A percentile compares a stretch with the other conserved stretches of the same genome.
Conservation (phyloP, 1,140 invertebrate genomes). For the Aricia agestis region DNA sequence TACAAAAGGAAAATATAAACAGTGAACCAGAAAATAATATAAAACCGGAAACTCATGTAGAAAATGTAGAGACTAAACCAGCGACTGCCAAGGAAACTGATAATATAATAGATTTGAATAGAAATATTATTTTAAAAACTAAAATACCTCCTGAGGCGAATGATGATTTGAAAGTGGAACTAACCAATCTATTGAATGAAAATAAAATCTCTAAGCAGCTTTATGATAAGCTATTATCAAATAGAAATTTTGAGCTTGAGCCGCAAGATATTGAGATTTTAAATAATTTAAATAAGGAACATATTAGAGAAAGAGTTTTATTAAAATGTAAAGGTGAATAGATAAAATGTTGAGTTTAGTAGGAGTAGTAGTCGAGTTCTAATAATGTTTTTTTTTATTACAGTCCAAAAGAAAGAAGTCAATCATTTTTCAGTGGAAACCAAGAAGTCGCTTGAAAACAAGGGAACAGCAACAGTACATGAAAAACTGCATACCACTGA, state of each 20-base stretch:
- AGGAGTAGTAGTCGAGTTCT: not conserved
- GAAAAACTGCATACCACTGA: not conserved
- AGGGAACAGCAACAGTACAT: not conserved
- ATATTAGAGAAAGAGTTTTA: slow-evolving; percentile 43
- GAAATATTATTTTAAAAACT: not conserved
- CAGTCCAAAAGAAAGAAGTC: not conserved
- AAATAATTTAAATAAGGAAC: slow-evolving; percentile 60
- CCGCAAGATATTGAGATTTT: slow-evolving; percentile 65
- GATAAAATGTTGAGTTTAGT: no score
- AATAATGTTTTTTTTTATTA: slow-evolving; percentile 30
- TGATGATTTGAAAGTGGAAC: slow-evolving; percentile 40
- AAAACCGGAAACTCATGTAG: slow-evolving; percentile 47
- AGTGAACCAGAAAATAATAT: slow-evolving; percentile 17
- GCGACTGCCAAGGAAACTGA: slow-evolving; percentile 26
- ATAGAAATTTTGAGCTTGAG: slow-evolving; percentile 63
- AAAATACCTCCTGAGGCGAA: slow-evolving; percentile 19
- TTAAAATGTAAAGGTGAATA: slow-evolving; percentile 40
- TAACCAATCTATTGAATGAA: slow-evolving; percentile 49
- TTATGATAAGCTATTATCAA: slow-evolving; percentile 65
- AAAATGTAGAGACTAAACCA: slow-evolving; percentile 48
- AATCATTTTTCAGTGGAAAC: not conserved
- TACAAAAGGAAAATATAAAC: slow-evolving; percentile 26
- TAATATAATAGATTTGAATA: slow-evolving; percentile 29
- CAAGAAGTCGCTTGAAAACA: slow-evolving; percentile 2
- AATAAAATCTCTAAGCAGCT: slow-evolving; percentile 59